Percentiles rank a stretch among this genome's conserved stretches.
phyloP scores from a whole-genome alignment of 2,797 vertebrate genomes.

The Anguilla anguilla region DNA sequence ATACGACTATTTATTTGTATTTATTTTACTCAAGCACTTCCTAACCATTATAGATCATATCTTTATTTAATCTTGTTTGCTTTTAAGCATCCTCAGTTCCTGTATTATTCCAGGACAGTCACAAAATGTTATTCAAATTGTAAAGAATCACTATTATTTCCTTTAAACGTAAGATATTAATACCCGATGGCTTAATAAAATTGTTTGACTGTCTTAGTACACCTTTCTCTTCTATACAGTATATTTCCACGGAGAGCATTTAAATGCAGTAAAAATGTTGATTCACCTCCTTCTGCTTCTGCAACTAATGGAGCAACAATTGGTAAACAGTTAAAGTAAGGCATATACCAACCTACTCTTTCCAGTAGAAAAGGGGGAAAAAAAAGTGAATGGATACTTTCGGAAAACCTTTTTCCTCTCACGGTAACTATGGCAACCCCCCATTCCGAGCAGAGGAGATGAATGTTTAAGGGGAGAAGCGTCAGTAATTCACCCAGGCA shows the following conservation, averaged over 20 bases:
- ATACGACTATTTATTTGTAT: not conserved
- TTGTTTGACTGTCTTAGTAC: not conserved
- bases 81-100: not conserved
- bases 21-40: not conserved
- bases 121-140: not conserved
- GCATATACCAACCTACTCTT: not conserved
- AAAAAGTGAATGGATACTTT: slow-evolving; percentile 1
- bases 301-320: not conserved
- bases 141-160: not conserved
- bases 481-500: slow-evolving; percentile 52
- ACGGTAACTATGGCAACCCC: slow-evolving; percentile 55
- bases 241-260: not conserved
- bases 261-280: not conserved
- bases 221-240: not conserved
- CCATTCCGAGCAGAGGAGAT: slow-evolving; percentile 39
- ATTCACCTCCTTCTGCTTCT: not conserved
- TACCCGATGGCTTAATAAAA: not conserved
- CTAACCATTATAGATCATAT: not conserved
- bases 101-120: not conserved
- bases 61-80: not conserved
- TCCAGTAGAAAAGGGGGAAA: not conserved
- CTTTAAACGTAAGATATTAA: not conserved
- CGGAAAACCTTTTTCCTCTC: slow-evolving; percentile 40
- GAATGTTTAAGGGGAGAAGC: slow-evolving; percentile 51
- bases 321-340: slow-evolving; percentile 8